Conservation (phyloP, 37 sponge, comb jelly and placozoan genomes). For the Theonella swinhoei region DNA sequence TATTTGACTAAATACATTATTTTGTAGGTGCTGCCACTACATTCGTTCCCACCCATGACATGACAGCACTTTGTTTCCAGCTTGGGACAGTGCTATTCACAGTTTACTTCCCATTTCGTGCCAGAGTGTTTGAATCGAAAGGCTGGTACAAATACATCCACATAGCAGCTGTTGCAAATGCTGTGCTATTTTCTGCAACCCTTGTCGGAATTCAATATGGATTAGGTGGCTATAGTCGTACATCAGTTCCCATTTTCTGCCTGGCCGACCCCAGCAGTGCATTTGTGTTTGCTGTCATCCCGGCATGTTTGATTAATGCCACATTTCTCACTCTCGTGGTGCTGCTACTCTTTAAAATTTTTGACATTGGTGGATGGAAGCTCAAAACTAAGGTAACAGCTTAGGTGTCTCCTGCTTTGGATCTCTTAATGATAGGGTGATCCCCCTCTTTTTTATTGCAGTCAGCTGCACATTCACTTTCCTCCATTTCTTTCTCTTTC, state of each 20-base stretch:
- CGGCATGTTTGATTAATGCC: neutral
- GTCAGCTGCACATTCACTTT: too few relatives aligned
- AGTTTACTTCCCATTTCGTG: neutral
- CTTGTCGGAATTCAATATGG: neutral
- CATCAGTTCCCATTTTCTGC: neutral
- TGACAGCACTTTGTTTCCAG: neutral
- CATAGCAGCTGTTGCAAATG: neutral
- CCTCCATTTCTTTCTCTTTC: too few relatives aligned
- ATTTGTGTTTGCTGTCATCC: neutral
- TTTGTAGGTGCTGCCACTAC: neutral
- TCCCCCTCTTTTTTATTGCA: too few relatives aligned
- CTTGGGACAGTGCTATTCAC: neutral
- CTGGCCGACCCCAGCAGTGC: neutral
- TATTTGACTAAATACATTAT: too few relatives aligned
- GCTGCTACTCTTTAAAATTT: neutral
- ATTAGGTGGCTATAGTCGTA: neutral
- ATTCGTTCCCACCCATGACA: neutral
- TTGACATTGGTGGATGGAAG: neutral
- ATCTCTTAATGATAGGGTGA: too few relatives aligned
- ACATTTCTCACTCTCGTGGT: neutral
- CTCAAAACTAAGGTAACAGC: neutral
- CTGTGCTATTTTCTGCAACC: neutral
- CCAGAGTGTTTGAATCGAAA: neutral
- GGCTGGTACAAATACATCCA: neutral
- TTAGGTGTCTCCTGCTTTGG: too few relatives aligned